Evolutionary conservation across 23 tunicate species (phyloP), one percentile per base, ranked within the genome.

Genomic region (Trididemnum clinides): DNA sequence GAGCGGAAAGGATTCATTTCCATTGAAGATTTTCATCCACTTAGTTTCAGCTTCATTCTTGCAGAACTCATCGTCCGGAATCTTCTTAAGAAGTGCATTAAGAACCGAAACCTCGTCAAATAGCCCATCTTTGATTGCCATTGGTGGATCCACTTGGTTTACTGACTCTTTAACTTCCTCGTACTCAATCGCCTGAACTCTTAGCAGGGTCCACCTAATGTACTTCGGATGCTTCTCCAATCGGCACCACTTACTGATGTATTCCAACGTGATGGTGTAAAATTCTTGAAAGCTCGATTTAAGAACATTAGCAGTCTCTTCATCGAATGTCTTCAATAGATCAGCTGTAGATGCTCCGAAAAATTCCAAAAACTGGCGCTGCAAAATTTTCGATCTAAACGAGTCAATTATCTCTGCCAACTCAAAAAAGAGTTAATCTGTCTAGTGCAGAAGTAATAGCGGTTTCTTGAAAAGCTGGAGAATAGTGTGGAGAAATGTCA

Each of bases 281-380:
- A 81, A 81, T 50, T 59, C 74, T 31, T 81, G 51, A 50, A 81
- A 81, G 85, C 72, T 57, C 50, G 90, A 30, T 86, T 64, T 78
- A 72, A 86, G 78, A 78, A 86, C 72, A 57, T 86, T 79, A 79
- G 64, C 85, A 27, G 62, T 88, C 85, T 86, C 85, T 79, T 86
- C 85, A 79, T 86, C 78, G 78, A 80, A 78, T 79, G 64, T 79
- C 84, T 50, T 86, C 49, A 80, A 37, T 64, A 86, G 85, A 59
- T 86, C 90, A 33, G 64, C 90, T 86, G 90, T n/a, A 29, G 85
- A 82, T 78, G 78, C 90, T 39, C 85, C 85, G 49, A 78, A 79
- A 86, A 86, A 86, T 27, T 50, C 90, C 25, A 78, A 86, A 86
- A 7, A 35, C 36, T 79, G 85, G 37, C 90, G 85, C 35, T 35